Base-by-base conservation (phyloP, 2,888 invertebrate genomes). In the Ennomos erosarius region DNA sequence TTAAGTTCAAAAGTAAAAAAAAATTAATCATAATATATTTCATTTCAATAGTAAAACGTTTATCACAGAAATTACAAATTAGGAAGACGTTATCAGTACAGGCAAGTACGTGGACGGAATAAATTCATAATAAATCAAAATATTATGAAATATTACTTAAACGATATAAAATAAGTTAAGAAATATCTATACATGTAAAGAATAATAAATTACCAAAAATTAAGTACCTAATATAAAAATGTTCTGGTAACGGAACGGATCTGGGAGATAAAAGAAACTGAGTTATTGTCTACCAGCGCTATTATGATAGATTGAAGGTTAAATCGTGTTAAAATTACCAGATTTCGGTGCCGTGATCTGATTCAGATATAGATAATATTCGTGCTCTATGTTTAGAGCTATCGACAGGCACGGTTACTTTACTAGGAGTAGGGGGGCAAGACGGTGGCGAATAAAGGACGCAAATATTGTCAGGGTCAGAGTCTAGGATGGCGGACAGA, bases 291-390 rank as follows among this genome's bases (percentile, higher is more conserved):
- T 6, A 6, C 1, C 45, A 45, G 49, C 37, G 16, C 45, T 51
- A 63, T 62, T 59, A 63, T 65, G 54, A 56, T 57, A 63, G 37
- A 50, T 46, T 47, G 49, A 59, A 62, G 48, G 58, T 62, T 55
- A 59, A 50, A 53, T 35, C 42, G 42, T 57, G 49, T 55, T 55
- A 55, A 64, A 46, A 75, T 89, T 93, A 96, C 96, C 96, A 96
- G 79, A 96, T 96, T 91, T 96, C 96, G 55, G 96, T 96, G 64
- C 94, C 94, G 70, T 93, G 93, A 69, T 95, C 94, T 10, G 94
- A 90, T 76, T 91, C 92, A 57, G 93, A 90, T 64, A 94, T 93
- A 59, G 95, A 94, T 66, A 96, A 90, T 63, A 95, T 94, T 78
- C 94, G 92, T 58, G 94, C 95, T 68, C 94, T 93, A 81, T 94